Percentiles rank a stretch among this genome's conserved stretches.
These are phyloP conservation scores for Clanis bilineata DNA, from an alignment of 2,888 invertebrate species.

Conservation along the genomic window DNA sequence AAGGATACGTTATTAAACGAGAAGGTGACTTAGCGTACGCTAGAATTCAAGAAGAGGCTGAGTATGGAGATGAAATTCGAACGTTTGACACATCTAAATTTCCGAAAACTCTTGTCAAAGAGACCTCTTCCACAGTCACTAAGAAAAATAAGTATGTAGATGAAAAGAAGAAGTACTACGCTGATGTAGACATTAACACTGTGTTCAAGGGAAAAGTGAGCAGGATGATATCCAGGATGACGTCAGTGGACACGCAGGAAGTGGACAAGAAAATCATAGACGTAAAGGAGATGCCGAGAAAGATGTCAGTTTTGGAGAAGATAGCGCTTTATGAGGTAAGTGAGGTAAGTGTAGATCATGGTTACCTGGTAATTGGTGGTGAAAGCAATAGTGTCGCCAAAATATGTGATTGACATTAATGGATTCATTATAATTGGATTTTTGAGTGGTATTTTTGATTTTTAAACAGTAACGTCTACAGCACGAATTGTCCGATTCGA, in stretches of 20 bases:
- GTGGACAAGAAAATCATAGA: slow-evolving; percentile 42
- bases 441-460: too few species aligned
- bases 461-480: too few species aligned
- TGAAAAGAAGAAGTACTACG: slow-evolving; percentile 46
- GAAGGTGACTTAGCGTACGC: slow-evolving; percentile 3
- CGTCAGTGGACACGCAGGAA: slow-evolving; percentile 48
- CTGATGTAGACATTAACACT: slow-evolving; percentile 57
- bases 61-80: not conserved
- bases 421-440: too few species aligned
- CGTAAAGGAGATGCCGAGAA: slow-evolving; percentile 53
- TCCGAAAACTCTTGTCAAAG: not conserved
- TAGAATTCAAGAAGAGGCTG: not conserved
- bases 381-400: too few species aligned
- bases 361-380: not conserved
- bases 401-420: too few species aligned
- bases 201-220: slow-evolving; percentile 55
- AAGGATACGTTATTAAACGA: not conserved
- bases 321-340: slow-evolving; percentile 70
- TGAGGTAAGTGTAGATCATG: slow-evolving; percentile 3
- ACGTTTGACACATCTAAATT: not conserved
- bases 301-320: slow-evolving; percentile 58
- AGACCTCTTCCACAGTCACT: not conserved
- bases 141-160: slow-evolving; percentile 20
- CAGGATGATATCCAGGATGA: slow-evolving; percentile 53
- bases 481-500: too few species aligned